A percentile compares a stretch with the other conserved stretches of the same genome.
These are phyloP conservation scores for Halichoerus grypus DNA, from an alignment of 2,113 vertebrate species.

Conservation along the genomic window DNA sequence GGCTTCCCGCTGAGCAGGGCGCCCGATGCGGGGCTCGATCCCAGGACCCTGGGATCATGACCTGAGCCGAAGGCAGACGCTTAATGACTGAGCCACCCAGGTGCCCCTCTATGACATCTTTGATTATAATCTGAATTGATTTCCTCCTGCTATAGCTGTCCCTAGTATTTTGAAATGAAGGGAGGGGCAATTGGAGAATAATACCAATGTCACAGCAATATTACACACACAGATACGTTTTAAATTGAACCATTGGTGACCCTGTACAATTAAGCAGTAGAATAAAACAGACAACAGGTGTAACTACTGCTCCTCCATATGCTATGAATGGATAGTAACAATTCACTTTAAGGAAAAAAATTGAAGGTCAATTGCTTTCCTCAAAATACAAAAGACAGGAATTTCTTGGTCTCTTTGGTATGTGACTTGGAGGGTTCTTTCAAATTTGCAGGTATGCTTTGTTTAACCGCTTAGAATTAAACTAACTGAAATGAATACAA, in stretches of 20 bases:
- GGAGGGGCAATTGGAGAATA: not conserved
- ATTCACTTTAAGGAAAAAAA: not conserved
- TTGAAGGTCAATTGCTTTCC: not conserved
- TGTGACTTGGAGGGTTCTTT: not conserved
- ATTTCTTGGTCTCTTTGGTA: not conserved
- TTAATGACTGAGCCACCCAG: too few relatives aligned
- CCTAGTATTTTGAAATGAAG: not conserved
- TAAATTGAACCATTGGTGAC: not conserved
- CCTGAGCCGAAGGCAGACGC: too few relatives aligned
- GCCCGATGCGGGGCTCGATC: too few relatives aligned
- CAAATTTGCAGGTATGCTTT: constrained; percentile 37
- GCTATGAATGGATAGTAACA: not conserved
- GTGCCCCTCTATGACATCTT: too few relatives aligned
- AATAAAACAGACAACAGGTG: not conserved
- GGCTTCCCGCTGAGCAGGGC: too few relatives aligned
- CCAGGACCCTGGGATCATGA: too few relatives aligned
- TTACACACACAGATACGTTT: not conserved
- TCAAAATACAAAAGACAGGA: not conserved
- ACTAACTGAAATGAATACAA: constrained; percentile 3
- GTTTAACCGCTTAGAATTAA: constrained; percentile 25
- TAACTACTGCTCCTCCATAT: not conserved
- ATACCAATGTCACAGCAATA: not conserved
- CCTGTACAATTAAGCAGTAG: not conserved
- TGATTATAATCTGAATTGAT: not conserved
- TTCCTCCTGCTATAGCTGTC: not conserved